Evolutionary conservation across 2,797 vertebrate species (phyloP), one percentile per base, ranked within the genome.

Genomic region (Artibeus lituratus): DNA sequence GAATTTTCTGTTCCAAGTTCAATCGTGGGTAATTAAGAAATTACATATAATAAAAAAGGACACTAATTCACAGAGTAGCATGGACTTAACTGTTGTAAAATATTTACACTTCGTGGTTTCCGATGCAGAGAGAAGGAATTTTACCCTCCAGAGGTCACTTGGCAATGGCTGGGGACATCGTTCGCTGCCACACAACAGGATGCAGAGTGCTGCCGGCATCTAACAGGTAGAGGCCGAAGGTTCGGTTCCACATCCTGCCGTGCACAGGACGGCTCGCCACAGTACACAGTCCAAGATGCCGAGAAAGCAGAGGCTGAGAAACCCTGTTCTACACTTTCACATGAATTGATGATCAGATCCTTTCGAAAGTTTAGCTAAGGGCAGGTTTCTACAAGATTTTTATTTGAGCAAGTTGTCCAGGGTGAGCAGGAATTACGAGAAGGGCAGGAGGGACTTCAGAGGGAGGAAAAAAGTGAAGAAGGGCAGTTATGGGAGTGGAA

Each of bases 311-410:
- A 74, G 55, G 9, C 1, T 57, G 55, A 94, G 67, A 94, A 93
- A 87, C 8, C 0, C 24, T 32, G 19, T 16, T 69, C 87, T 90
- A 82, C 35, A 47, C 10, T 62, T 94, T 69, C 82, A 37, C 15
- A 16, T 65, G 72, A 93, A 74, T 93, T 82, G 86, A 76, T 67
- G 59, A 65, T 21, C 53, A 87, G 37, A 90, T 87, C 29, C 59
- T 93, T 94, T 81, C 35, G 67, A 69, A 93, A 42, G 37, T 78
- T 93, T 42, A 88, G 49, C 77, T 74, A 92, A 88, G 49, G 91
- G 21, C 67, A 90, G 82, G 32, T 87, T 94, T 83, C 59, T 21
- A 0, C 35, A 76, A 59, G 39, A 29, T 76, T 94, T 94, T 86
- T 94, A 55, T 42, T 62, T 69, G 19, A 89, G 62, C 49, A 83